Evolutionary conservation across 2,113 vertebrate genomes (phyloP).

Genomic region (Callipepla californica): DNA sequence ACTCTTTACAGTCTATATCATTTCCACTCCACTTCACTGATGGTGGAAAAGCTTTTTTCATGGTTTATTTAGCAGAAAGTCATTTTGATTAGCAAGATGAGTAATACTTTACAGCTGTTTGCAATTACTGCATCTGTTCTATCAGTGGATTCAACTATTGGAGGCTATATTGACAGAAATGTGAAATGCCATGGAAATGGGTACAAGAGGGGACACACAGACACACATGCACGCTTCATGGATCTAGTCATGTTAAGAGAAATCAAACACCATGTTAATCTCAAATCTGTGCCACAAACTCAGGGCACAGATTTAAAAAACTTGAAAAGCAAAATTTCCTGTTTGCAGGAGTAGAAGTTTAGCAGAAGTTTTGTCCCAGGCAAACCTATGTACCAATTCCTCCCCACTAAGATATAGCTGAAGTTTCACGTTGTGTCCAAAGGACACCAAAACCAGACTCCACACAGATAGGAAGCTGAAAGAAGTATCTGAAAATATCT

Average conservation of each 20-base stretch:
- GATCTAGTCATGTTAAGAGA: conserved; percentile 64
- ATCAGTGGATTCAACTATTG: conserved; percentile 85
- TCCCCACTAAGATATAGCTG: background rate
- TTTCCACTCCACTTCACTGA: conserved; percentile 90
- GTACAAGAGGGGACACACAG: conserved; percentile 51
- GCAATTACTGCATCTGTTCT: conserved; percentile 90
- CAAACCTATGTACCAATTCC: background rate
- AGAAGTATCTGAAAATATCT: background rate
- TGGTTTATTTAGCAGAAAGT: conserved; percentile 99
- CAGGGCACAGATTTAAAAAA: background rate
- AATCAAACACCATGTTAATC: conserved; percentile 57
- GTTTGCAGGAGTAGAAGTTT: background rate
- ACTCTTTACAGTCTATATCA: conserved; percentile 82
- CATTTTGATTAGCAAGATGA: conserved; percentile 95
- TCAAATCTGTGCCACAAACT: conserved; percentile 53
- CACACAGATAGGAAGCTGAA: background rate
- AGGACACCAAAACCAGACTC: background rate
- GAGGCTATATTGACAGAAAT: conserved; percentile 79
- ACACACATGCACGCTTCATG: conserved; percentile 56
- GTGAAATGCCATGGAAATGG: conserved; percentile 66
- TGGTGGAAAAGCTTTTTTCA: conserved; percentile 96
- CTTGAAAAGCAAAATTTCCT: conserved; percentile 17
- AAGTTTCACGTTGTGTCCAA: background rate
- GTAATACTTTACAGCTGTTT: conserved; percentile 93
- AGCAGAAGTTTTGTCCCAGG: background rate